A percentile compares a stretch with the other conserved stretches of the same genome.
Evolutionary conservation across 2,113 vertebrate species (phyloP).

Genomic region (Athene cunicularia): DNA sequence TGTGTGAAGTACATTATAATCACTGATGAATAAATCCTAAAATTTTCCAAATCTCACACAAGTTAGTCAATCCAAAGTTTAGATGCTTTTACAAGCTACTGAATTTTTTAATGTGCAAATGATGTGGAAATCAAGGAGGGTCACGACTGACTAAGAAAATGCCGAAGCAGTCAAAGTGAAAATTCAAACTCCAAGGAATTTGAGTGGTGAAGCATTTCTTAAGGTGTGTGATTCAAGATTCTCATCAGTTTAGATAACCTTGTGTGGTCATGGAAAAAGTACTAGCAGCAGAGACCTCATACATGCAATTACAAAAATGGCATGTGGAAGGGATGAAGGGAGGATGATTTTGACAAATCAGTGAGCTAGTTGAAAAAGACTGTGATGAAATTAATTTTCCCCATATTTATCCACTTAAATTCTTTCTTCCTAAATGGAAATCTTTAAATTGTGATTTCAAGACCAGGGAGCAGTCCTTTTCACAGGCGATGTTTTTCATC

Average conservation of each 20-base stretch:
- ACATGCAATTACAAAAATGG: neutral
- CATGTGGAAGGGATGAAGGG: neutral
- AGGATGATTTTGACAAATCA: neutral
- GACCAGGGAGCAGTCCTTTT: neutral
- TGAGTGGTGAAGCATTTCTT: neutral
- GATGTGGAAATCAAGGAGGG: neutral
- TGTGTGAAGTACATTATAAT: conserved; percentile 33
- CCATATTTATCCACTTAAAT: neutral
- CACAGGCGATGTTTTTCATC: neutral
- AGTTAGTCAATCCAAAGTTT: conserved; percentile 2
- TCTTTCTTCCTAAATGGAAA: neutral
- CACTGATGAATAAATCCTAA: conserved; percentile 3
- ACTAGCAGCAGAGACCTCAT: neutral
- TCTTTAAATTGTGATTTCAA: neutral
- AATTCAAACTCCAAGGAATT: neutral
- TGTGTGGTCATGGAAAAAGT: neutral
- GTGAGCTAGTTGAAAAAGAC: neutral
- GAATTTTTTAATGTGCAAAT: neutral
- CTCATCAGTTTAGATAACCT: neutral
- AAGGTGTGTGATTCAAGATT: neutral
- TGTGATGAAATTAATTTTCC: neutral
- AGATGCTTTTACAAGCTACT: neutral
- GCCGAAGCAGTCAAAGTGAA: neutral
- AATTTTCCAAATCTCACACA: conserved; percentile 25
- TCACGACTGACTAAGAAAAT: neutral